Conservation (phyloP, 2,113 vertebrate species). For the Odocoileus hemionus region DNA sequence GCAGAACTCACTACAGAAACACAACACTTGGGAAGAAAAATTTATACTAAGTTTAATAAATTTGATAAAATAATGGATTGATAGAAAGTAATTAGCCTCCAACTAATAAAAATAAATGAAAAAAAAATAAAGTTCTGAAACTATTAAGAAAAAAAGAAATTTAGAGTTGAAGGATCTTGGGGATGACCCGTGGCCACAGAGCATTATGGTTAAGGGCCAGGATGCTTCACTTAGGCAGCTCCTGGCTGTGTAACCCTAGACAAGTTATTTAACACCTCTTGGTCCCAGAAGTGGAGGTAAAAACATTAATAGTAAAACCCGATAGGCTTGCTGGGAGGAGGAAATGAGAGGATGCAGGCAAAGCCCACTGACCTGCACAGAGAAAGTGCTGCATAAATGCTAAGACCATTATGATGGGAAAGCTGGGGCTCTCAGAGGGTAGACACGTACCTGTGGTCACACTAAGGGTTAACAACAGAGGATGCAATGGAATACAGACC, state of each 20-base stretch:
- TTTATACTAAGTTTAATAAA: background rate
- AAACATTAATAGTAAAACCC: background rate
- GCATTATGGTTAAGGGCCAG: accelerated
- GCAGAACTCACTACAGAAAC: background rate
- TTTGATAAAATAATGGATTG: background rate
- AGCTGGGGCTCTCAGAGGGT: background rate
- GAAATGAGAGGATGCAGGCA: background rate
- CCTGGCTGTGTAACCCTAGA: background rate
- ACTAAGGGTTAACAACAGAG: background rate
- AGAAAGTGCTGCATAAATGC: background rate
- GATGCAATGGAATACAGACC: background rate
- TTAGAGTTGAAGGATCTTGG: background rate
- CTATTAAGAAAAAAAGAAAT: background rate
- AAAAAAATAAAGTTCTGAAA: too few relatives aligned
- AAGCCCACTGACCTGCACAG: background rate
- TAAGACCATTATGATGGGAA: background rate
- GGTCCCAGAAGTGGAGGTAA: background rate
- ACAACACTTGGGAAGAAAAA: background rate
- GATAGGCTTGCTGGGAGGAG: background rate
- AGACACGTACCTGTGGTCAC: accelerated
- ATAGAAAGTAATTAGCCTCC: background rate
- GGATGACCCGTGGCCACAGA: background rate
- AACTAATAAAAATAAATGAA: too few relatives aligned
- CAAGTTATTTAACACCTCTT: background rate
- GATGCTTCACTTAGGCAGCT: background rate